These are phyloP conservation scores for Athene cunicularia DNA, from an alignment of 2,113 vertebrate species.

Conservation along the genomic window DNA sequence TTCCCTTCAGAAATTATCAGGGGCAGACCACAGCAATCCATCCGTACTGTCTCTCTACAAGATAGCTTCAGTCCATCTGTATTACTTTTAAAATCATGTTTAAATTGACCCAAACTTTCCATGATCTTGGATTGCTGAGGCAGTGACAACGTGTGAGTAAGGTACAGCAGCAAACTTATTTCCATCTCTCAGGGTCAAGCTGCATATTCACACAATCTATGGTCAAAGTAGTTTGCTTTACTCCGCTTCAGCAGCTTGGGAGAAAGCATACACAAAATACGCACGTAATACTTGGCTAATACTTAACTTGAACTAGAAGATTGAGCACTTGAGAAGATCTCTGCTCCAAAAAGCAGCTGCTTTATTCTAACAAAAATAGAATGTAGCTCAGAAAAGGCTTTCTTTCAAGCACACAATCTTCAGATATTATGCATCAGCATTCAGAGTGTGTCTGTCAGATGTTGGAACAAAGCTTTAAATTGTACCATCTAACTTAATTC, in stretches of 20 bases:
- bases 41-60: not conserved
- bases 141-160: not conserved
- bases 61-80: not conserved
- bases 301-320: conserved; percentile 32
- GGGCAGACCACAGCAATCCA: not conserved
- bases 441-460: conserved; percentile 65
- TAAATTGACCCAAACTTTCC: not conserved
- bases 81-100: not conserved
- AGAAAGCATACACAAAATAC: not conserved
- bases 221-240: not conserved
- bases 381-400: conserved; percentile 49
- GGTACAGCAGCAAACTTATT: not conserved
- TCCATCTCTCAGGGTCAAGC: not conserved
- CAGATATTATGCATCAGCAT: conserved; percentile 57
- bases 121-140: not conserved
- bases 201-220: not conserved
- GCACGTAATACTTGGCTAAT: not conserved
- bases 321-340: conserved; percentile 49
- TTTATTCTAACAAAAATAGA: conserved; percentile 67
- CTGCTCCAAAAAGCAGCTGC: conserved; percentile 58
- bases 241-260: not conserved
- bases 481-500: conserved; percentile 61
- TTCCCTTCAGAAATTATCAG: not conserved
- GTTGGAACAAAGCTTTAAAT: conserved; percentile 67
- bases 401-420: conserved; percentile 55